A percentile compares a stretch with the other conserved stretches of the same genome.
phyloP scores from a whole-genome alignment of 2,797 vertebrate species.

The Intellagama lesueurii region DNA sequence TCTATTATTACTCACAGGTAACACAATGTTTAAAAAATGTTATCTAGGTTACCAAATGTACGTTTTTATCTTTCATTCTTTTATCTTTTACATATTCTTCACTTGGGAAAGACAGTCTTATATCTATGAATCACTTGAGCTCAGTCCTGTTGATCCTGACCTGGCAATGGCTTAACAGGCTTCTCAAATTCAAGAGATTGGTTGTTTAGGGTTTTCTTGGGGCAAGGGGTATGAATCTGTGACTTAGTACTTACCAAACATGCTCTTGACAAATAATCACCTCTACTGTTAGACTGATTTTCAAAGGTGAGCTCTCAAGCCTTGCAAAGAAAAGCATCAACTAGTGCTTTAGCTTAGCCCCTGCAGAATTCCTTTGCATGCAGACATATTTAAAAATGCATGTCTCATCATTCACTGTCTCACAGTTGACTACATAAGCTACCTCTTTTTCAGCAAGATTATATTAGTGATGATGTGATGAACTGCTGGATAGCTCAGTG shows the following conservation, averaged over 20 bases:
- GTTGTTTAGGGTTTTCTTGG: neutral
- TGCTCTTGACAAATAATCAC: neutral
- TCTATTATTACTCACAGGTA: constrained; percentile 16
- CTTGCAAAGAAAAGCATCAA: neutral
- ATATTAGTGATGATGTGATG: neutral
- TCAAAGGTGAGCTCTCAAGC: neutral
- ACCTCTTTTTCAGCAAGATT: neutral
- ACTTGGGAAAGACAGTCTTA: neutral
- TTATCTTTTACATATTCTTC: neutral
- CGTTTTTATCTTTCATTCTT: neutral
- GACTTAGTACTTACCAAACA: neutral
- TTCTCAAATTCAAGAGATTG: neutral
- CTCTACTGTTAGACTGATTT: neutral
- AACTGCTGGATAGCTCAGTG: too few relatives aligned
- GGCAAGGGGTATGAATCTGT: neutral
- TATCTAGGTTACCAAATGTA: constrained; percentile 6
- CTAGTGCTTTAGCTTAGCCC: neutral
- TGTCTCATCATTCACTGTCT: neutral
- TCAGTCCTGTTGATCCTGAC: neutral
- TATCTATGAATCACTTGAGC: neutral
- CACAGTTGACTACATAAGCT: neutral
- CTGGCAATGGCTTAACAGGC: neutral
- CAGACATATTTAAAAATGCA: neutral
- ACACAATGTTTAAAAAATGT: constrained; percentile 24
- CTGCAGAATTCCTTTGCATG: neutral